Evolutionary conservation across 1,140 invertebrate genomes (phyloP).

Genomic region (Drosophila subpulchrella): DNA sequence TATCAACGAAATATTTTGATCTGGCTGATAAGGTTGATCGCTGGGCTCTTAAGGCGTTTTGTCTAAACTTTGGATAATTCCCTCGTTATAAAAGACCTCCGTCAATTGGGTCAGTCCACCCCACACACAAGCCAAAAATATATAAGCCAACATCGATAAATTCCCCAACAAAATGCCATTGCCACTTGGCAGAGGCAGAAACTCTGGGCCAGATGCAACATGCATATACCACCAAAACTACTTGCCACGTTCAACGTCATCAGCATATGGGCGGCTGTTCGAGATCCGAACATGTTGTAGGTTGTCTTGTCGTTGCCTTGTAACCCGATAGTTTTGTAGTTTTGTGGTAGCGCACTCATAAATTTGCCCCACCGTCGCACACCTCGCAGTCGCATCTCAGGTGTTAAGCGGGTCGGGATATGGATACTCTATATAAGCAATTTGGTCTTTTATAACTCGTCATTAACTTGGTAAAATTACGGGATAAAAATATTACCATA

Average conservation of each 20-base stretch:
- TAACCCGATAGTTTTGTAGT: slow-evolving; percentile 80
- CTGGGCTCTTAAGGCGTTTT: slow-evolving; percentile 51
- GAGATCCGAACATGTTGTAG: slow-evolving; percentile 74
- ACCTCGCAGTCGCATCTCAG: slow-evolving; percentile 58
- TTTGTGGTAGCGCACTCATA: slow-evolving; percentile 82
- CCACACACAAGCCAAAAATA: slow-evolving; percentile 6
- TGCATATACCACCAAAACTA: slow-evolving; percentile 12
- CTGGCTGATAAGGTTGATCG: slow-evolving; percentile 51
- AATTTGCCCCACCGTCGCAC: slow-evolving; percentile 50
- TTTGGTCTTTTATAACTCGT: background rate
- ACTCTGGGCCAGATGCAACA: slow-evolving; percentile 10
- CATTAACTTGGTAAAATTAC: background rate
- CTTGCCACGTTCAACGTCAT: slow-evolving; percentile 68
- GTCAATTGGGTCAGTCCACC: slow-evolving; percentile 59
- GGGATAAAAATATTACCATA: background rate
- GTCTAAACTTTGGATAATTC: slow-evolving; percentile 29
- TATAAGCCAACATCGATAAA: slow-evolving; percentile 41
- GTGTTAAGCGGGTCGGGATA: slow-evolving; percentile 65
- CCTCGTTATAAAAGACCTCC: slow-evolving; percentile 49
- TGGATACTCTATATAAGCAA: slow-evolving; percentile 23
- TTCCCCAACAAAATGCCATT: slow-evolving; percentile 67
- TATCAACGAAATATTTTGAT: slow-evolving; percentile 67
- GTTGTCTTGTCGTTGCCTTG: slow-evolving; percentile 80
- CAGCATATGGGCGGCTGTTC: slow-evolving; percentile 67
- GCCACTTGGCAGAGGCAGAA: slow-evolving; percentile 52